Evolutionary conservation across 2,797 vertebrate species (phyloP).

Genomic region (Anolis apletophallus): DNA sequence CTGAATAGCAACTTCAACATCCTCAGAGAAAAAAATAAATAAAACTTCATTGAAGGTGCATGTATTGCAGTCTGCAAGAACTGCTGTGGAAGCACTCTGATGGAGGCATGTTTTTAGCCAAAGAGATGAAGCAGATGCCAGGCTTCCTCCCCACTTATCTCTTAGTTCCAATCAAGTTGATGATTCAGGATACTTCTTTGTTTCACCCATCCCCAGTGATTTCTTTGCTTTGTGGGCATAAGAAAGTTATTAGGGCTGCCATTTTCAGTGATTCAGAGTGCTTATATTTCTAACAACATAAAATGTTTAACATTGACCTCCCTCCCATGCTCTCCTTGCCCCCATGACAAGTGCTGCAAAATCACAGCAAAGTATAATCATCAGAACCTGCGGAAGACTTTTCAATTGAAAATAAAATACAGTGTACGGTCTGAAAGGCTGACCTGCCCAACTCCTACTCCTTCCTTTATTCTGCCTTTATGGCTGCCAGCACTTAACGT

Average conservation of each 20-base stretch:
- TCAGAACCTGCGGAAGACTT: background rate
- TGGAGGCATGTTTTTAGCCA: background rate
- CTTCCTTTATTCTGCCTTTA: constrained; percentile 22
- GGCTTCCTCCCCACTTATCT: background rate
- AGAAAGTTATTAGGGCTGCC: background rate
- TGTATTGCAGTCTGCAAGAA: background rate
- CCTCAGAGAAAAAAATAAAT: background rate
- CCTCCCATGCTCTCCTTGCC: fast-evolving
- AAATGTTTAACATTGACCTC: background rate
- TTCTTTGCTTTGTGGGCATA: background rate
- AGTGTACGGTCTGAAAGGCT: constrained; percentile 1
- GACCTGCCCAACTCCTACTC: background rate
- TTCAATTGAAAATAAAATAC: constrained; percentile 35
- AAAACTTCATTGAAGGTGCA: background rate
- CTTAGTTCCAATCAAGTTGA: background rate
- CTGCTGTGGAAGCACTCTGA: constrained; percentile 6
- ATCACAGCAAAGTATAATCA: constrained; percentile 22
- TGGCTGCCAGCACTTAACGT: constrained; percentile 29
- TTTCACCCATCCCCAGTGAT: background rate
- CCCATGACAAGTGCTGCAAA: background rate
- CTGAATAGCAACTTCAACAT: background rate
- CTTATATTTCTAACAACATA: background rate
- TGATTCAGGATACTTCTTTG: background rate
- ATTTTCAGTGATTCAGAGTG: constrained; percentile 22
- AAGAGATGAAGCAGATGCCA: background rate